Evolutionary conservation across 2,113 vertebrate species (phyloP), one percentile per base, ranked within the genome.

Genomic region (Synchiropus splendidus): DNA sequence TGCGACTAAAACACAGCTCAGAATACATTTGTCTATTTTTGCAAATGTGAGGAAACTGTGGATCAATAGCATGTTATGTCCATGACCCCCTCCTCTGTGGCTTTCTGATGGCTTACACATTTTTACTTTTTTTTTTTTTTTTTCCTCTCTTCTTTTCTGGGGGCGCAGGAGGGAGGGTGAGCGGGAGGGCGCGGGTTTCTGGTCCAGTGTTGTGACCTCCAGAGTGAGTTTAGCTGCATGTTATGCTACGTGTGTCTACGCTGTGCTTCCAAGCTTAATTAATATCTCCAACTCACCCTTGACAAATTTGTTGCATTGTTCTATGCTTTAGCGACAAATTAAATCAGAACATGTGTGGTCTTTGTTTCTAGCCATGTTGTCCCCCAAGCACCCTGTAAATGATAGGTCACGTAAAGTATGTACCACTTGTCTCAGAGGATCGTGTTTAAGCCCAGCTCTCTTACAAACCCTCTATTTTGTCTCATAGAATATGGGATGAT

Each of bases 401-500:
- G 77, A 77, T 81, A 82, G 78, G 66, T 72, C n/a, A n/a, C n/a
- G n/a, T 27, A 27, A 27, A 27, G 21, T 27, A 27, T 27, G 4
- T 77, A 77, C n/a, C n/a, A n/a, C n/a, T 82, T 58, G 77, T 81
- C 75, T 83, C 72, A 80, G 74, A 83, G 76, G 70, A 70, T 75
- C 64, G 69, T 88, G 83, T 84, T 61, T 74, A 73, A 86, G 69
- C 62, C 67, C 83, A 97, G 92, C 89, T 94, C 94, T 97, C 89
- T 96, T 75, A 74, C 95, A 86, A 92, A 95, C 91, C 21, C 94
- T 98, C 90, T 98, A 98, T 96, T 98, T 89, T 98, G 91, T 98
- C 94, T 93, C 92, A 69, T 95, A 98, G 95, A 98, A 95, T 98
- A 95, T 98, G 95, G 95, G 97, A 94, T 98, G 95, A 98, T 98